Base-by-base conservation (phyloP, 2,797 vertebrate genomes). In the Hipposideros larvatus region DNA sequence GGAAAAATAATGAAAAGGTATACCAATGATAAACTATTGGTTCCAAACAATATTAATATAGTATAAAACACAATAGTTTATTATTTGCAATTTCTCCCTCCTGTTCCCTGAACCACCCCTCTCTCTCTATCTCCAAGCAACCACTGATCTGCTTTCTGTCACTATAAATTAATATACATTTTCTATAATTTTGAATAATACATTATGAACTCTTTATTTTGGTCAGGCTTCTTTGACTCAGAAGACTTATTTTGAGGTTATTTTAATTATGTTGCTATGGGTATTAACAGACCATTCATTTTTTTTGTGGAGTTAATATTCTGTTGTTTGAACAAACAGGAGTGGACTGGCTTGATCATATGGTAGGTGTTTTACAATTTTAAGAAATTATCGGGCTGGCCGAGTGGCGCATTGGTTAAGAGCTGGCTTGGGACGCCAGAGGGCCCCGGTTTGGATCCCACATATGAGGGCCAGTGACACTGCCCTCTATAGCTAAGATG, bases 241-340 rank as follows among this genome's bases (percentile, higher is more conserved):
- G 13, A 5, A 37, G 11, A 82, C 2, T 63, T 80, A 88, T 53
- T 84, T 22, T 48, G 59, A 85, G 41, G 31, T 91, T 78, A 68
- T 85, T 89, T 85, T 75, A 94, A 85, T 79, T 85, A 75, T 80
- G 11, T 34, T 95, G 55, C 14, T 79, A 24, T 31, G 41, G 43
- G 26, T 70, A 63, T 43, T 41, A 94, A 53, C 0, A 68, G 48
- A 41, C 18, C 19, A 26, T 92, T 90, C 15, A 26, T 92, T 90
- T 90, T 82, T 61, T 73, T 53, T 66, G 55, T 48, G 77, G 28
- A 86, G 11, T 71, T 79, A 90, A 11, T 79, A 88, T 61, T 86
- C 53, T 21, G 43, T 46, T 80, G 22, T 84, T 82, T 21, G 46
- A 85, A 91, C 8, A 68, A 75, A 70, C 4, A 74, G 4, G 18